A percentile compares a stretch with the other conserved stretches of the same genome.
phyloP scores from a whole-genome alignment of 2,888 invertebrate species.

The Hypselothyrea guttata region DNA sequence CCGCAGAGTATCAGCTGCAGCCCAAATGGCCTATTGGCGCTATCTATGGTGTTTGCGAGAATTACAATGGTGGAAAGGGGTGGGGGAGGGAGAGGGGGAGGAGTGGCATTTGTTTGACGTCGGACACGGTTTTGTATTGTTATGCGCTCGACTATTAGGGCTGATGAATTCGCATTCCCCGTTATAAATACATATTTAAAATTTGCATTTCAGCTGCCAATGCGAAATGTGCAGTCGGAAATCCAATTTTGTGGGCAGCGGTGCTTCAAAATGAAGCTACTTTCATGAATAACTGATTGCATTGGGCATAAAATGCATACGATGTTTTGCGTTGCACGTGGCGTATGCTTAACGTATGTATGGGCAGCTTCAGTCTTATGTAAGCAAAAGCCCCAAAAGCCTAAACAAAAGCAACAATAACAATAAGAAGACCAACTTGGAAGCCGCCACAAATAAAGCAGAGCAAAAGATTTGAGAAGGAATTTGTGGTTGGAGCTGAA shows the following conservation, averaged over 20 bases:
- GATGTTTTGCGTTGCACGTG: constrained; percentile 32
- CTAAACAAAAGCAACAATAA: constrained; percentile 11
- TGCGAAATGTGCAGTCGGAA: constrained; percentile 23
- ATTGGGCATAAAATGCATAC: constrained; percentile 24
- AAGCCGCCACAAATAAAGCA: neutral
- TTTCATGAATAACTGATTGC: constrained; percentile 48
- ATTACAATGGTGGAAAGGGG: constrained; percentile 6
- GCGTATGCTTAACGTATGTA: constrained; percentile 44
- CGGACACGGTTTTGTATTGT: constrained; percentile 19
- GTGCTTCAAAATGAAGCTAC: constrained; percentile 21
- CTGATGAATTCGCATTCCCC: constrained; percentile 54
- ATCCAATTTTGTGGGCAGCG: constrained; percentile 60
- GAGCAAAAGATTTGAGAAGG: neutral
- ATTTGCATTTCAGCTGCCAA: constrained; percentile 33
- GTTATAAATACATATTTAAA: constrained; percentile 53
- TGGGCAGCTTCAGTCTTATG: constrained; percentile 27
- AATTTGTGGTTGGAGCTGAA: constrained; percentile 30
- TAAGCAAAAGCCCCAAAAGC: constrained; percentile 23
- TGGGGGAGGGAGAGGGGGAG: neutral
- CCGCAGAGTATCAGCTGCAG: constrained; percentile 27
- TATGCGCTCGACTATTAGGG: constrained; percentile 45
- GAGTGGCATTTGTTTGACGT: constrained; percentile 3
- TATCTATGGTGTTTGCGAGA: constrained; percentile 39
- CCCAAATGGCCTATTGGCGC: constrained; percentile 44
- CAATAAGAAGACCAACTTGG: constrained; percentile 15